Evolutionary conservation across 1,140 invertebrate species (phyloP).

Genomic region (Thaumatotibia leucotreta): DNA sequence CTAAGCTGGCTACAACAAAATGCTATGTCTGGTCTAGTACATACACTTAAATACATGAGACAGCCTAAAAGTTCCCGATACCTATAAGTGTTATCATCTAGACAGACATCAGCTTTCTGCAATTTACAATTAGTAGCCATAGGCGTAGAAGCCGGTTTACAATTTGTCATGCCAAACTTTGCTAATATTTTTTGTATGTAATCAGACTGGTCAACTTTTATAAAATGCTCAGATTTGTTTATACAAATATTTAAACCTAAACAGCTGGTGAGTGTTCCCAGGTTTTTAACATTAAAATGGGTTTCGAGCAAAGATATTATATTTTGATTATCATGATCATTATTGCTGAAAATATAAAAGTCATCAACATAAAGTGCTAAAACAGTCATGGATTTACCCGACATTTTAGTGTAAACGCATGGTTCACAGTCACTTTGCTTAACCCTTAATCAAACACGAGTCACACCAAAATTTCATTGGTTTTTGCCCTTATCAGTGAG

Average conservation of each 20-base stretch:
- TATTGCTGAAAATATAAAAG: constrained; percentile 26
- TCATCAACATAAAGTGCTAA: constrained; percentile 34
- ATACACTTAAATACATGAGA: constrained; percentile 43
- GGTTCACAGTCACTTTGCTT: constrained; percentile 19
- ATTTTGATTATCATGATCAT: constrained; percentile 12
- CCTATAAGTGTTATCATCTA: constrained; percentile 20
- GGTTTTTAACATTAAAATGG: constrained; percentile 1
- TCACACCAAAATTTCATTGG: too few relatives aligned
- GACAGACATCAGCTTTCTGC: constrained; percentile 10
- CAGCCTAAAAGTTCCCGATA: constrained; percentile 31
- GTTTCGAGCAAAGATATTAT: not conserved
- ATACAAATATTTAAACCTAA: constrained; percentile 6
- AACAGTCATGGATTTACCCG: constrained; percentile 12
- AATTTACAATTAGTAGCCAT: constrained; percentile 8
- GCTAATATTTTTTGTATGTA: constrained; percentile 5
- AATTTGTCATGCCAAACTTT: constrained; percentile 10
- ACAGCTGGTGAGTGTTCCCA: not conserved
- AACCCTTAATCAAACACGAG: too few relatives aligned
- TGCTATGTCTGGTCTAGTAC: constrained; percentile 59
- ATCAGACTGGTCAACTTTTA: not conserved
- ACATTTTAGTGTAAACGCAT: constrained; percentile 20
- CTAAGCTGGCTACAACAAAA: constrained; percentile 46
- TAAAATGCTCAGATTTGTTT: not conserved
- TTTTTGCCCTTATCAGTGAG: too few relatives aligned
- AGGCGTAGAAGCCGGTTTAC: constrained; percentile 9